phyloP scores from a whole-genome alignment of 2,888 invertebrate species.

The Muscina levida region DNA sequence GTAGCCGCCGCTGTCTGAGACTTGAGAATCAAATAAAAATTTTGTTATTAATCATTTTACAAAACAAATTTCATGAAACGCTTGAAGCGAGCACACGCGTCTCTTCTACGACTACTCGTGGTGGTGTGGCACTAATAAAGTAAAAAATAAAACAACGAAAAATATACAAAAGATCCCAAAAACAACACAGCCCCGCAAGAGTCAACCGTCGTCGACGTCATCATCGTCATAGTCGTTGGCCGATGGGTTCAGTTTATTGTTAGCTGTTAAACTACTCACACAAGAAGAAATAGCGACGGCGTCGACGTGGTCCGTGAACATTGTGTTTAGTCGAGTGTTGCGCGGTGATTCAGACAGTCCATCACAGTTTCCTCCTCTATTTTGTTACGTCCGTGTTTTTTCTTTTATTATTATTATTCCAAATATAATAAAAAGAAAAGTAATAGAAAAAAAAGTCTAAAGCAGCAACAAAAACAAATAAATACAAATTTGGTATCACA shows the following conservation, averaged over 20 bases:
- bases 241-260: constrained; percentile 30
- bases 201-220: background rate
- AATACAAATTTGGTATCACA: background rate
- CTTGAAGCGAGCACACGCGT: constrained; percentile 59
- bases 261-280: constrained; percentile 19
- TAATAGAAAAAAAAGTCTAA: background rate
- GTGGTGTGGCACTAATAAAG: background rate
- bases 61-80: constrained; percentile 59
- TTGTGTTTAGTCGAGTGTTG: constrained; percentile 4
- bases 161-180: constrained; percentile 16
- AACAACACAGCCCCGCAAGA: constrained; percentile 15
- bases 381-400: constrained; percentile 47
- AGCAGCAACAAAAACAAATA: background rate
- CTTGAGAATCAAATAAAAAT: constrained; percentile 60
- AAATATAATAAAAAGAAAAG: background rate
- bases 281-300: background rate
- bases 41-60: constrained; percentile 57
- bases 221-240: constrained; percentile 21
- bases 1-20: background rate
- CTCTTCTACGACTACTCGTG: constrained; percentile 23
- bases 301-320: constrained; percentile 34
- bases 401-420: too few species aligned
- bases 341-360: constrained; percentile 8
- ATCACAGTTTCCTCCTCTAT: constrained; percentile 23
- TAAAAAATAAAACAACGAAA: background rate